Evolutionary conservation across 1,140 invertebrate genomes (phyloP), one percentile per base, ranked within the genome.

Genomic region (Zaprionus davidi): DNA sequence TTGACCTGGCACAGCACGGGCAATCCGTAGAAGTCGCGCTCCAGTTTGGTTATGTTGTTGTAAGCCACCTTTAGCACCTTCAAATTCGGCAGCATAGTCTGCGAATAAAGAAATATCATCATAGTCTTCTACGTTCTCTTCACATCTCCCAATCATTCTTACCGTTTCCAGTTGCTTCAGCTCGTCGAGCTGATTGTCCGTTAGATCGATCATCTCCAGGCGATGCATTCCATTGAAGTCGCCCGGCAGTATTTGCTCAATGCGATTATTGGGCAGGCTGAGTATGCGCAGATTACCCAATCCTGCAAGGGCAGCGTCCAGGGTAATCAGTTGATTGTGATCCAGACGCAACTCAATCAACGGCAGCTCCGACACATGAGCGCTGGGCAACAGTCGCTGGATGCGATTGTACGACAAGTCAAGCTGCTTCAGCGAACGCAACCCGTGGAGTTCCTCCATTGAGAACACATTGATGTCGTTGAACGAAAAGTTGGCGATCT

Each of bases 101-200:
- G 38, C 2, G 36, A 7, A 13, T n/a, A 13, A 63, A 78, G 60
- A 58, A 44, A 3, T 13, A 24, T 20, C 3, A 1, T 51, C 1
- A 11, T 24, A 13, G 4, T 5, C 4, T 24, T 4, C 0, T 1
- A 9, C n/a, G n/a, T 9, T 24, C 46, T 51, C 20, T 22, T 24
- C 7, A 3, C 2, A 5, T 49, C 7, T 49, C 20, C 12, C 46
- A 12, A 12, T 5, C 20, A 13, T 56, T 0, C 81, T 88, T 93
- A 97, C 97, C 95, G 96, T 96, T 67, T 96, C 96, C 36, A 96
- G 96, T 93, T 96, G 96, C 88, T 96, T 96, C 17, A 97, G 93
- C 5, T 96, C 96, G 15, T 94, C 94, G 12, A 97, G 93, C 57
- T 95, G 94, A 91, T 97, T 97, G 82, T 96, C 93, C 0, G 96